These are phyloP conservation scores for Eristalinus sepulchralis DNA, from an alignment of 2,888 invertebrate species.

Conservation along the genomic window DNA sequence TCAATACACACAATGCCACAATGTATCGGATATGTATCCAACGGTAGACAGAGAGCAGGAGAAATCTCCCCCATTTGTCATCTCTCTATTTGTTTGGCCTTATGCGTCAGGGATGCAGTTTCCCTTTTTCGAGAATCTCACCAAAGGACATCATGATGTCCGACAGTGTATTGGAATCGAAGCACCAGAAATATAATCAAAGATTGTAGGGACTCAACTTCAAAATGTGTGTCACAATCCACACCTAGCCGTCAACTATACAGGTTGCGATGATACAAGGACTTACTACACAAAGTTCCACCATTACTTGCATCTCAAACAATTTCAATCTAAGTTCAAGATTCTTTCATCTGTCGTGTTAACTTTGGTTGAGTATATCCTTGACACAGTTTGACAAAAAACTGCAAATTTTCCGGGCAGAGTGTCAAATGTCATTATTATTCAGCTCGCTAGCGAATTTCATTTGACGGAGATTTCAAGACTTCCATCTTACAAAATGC, in stretches of 20 bases:
- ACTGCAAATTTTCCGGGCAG: too few relatives aligned
- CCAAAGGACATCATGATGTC: neutral
- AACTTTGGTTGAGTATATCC: too few relatives aligned
- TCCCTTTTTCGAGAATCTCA: neutral
- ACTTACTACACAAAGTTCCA: too few relatives aligned
- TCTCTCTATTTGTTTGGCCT: slow-evolving; percentile 20
- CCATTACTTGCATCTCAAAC: too few relatives aligned
- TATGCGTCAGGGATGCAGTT: neutral
- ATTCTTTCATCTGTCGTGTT: too few relatives aligned
- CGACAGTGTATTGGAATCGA: neutral
- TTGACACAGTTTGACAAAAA: too few relatives aligned
- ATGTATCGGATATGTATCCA: slow-evolving; percentile 45
- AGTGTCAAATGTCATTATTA: too few relatives aligned
- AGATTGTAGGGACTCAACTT: neutral
- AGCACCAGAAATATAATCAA: neutral
- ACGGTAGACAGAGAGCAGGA: slow-evolving; percentile 7
- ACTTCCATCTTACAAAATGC: neutral
- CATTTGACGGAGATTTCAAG: neutral
- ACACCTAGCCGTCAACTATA: neutral
- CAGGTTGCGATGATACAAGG: neutral
- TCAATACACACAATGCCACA: slow-evolving; percentile 53
- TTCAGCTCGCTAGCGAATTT: too few relatives aligned
- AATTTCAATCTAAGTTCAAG: too few relatives aligned
- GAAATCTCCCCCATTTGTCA: neutral
- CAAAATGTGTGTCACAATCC: neutral